phyloP scores from a whole-genome alignment of 2,113 vertebrate genomes.

The Colistium nudipinnis region DNA sequence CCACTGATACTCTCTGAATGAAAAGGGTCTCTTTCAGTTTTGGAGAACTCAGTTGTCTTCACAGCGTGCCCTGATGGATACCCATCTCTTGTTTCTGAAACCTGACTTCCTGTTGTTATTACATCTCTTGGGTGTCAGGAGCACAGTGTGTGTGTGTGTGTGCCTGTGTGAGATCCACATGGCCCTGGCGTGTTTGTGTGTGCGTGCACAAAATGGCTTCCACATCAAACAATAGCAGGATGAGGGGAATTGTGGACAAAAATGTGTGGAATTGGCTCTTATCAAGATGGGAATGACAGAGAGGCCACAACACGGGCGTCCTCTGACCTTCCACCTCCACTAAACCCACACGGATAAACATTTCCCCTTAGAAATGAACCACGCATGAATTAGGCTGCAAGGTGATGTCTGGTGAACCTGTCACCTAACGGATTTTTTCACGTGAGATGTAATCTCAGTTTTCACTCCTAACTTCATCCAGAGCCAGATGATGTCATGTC shows the following conservation, averaged over 20 bases:
- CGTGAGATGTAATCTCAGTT: not conserved
- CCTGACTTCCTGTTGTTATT: no score
- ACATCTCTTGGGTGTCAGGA: no score
- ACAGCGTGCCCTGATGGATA: no score
- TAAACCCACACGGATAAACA: not conserved
- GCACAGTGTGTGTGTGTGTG: not conserved
- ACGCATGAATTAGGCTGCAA: not conserved
- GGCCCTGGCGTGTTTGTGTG: not conserved
- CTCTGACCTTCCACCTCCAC: slow-evolving; percentile 21
- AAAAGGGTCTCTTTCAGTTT: no score
- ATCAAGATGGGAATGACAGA: slow-evolving; percentile 38
- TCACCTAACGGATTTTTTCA: slow-evolving; percentile 3
- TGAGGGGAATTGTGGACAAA: slow-evolving; percentile 20
- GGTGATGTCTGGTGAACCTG: not conserved
- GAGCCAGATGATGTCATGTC: not conserved
- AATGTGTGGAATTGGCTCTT: slow-evolving; percentile 35
- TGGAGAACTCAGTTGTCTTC: no score
- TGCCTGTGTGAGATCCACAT: not conserved
- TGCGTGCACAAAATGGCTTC: slow-evolving; percentile 41
- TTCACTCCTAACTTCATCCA: not conserved
- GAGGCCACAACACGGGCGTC: slow-evolving; percentile 2
- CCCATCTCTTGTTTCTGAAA: no score
- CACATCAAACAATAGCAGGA: slow-evolving; percentile 28
- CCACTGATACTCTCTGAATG: no score
- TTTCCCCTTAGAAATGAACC: not conserved